Base-by-base conservation (phyloP, 1,140 invertebrate species). In the Eciton burchellii region DNA sequence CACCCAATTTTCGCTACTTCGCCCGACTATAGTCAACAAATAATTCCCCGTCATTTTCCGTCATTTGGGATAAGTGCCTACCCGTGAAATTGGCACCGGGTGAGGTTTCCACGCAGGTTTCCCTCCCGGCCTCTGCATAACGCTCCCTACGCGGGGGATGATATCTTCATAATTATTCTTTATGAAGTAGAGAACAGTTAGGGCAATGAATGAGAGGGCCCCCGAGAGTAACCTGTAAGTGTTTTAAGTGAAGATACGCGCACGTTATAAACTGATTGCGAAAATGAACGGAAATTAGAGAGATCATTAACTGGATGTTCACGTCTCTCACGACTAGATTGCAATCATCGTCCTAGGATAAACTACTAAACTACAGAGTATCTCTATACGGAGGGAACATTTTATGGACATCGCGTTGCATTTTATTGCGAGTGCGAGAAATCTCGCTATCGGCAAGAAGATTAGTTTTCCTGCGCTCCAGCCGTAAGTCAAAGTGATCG, bases 1-100 rank as follows among this genome's bases (percentile, higher is more conserved):
- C 83, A 86, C 84, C 89, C 84, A 90, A 86, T 91, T 91, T 91
- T 91, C 91, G 88, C 89, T 91, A 88, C 91, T 91, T 89, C 85
- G 81, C 83, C 59, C 68, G 73, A 85, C 65, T 66, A 62, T 84
- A 85, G 87, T 91, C n/a, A n/a, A n/a, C n/a, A 91, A 91, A 91
- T 91, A 91, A 91, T 91, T 91, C 85, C 88, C 77, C 87, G 84
- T 91, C 90, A 91, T 91, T 91, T 90, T 85, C 84, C 81, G 84
- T 87, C 83, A 89, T 90, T 91, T 89, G 81, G 86, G 81, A 84
- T 90, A 88, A 90, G 86, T 91, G 84, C 89, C 84, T 76, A 76
- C 79, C 84, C 77, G 83, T 88, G 84, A 90, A 91, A 91, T 90
- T 87, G 87, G 81, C 84, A 82, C 62, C 29, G 43, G 59, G 59